Evolutionary conservation across 2,797 vertebrate species (phyloP).

Genomic region (Manis crassicaudata): DNA sequence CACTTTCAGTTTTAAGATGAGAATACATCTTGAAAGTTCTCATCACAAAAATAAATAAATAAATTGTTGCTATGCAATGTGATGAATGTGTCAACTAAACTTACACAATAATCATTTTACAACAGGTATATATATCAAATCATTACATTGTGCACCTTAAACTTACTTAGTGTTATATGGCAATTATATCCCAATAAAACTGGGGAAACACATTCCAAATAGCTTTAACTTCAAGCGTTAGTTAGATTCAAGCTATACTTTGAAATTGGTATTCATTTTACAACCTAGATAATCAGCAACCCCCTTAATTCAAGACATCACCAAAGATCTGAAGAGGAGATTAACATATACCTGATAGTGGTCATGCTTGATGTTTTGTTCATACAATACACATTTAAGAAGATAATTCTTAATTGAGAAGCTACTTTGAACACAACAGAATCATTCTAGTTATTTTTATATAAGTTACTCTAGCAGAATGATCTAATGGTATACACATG

Average conservation of each 20-base stretch:
- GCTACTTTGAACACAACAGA: background rate
- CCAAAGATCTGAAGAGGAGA: background rate
- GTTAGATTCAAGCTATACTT: background rate
- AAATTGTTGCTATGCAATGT: background rate
- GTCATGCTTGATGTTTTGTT: constrained; percentile 7
- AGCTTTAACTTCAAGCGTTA: background rate
- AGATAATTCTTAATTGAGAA: constrained; percentile 10
- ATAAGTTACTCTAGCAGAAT: background rate
- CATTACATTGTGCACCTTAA: background rate
- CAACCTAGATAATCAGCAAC: background rate
- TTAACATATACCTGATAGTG: background rate
- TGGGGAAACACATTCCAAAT: background rate
- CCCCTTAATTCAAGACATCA: background rate
- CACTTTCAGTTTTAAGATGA: background rate
- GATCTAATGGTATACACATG: background rate
- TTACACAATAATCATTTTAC: background rate
- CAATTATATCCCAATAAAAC: background rate
- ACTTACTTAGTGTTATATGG: background rate
- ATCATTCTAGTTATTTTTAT: background rate
- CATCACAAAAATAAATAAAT: background rate
- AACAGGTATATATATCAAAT: background rate
- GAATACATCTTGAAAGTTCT: background rate
- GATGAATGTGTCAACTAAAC: background rate
- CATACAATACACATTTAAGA: constrained; percentile 8
- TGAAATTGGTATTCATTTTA: background rate